These are phyloP conservation scores for Acholoe squamosa DNA, from an alignment of 2,888 invertebrate genomes.

Conservation along the genomic window DNA sequence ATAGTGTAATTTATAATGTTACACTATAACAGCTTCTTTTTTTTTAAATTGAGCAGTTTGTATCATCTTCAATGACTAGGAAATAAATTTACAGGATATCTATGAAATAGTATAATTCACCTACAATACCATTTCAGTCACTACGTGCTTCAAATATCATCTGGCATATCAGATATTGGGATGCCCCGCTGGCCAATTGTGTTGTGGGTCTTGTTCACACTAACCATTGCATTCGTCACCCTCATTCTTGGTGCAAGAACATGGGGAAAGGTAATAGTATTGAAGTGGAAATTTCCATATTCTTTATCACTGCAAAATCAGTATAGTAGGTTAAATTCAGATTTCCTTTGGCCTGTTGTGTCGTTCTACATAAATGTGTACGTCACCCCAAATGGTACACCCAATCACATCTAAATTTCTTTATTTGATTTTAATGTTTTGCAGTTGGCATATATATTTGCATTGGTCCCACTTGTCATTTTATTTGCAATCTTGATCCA, in stretches of 20 bases:
- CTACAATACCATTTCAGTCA: neutral
- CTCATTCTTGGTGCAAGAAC: slow-evolving; percentile 4
- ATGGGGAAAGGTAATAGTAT: slow-evolving; percentile 47
- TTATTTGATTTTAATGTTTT: too few species aligned
- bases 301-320: too few species aligned
- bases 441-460: slow-evolving; percentile 27
- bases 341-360: too few species aligned
- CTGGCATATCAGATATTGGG: neutral
- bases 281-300: too few species aligned
- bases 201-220: neutral
- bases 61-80: neutral
- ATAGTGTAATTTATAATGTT: neutral
- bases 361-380: too few species aligned
- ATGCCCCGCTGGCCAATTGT: slow-evolving; percentile 32
- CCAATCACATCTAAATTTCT: too few species aligned
- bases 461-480: neutral
- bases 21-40: too few species aligned
- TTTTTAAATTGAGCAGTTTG: neutral
- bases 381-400: too few species aligned
- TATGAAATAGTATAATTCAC: neutral
- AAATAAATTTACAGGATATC: neutral
- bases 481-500: slow-evolving; percentile 25
- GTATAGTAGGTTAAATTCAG: too few species aligned
- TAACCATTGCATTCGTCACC: neutral
- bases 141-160: neutral